Conservation (phyloP, 2,113 vertebrate species). For the Pteruthius melanotis region DNA sequence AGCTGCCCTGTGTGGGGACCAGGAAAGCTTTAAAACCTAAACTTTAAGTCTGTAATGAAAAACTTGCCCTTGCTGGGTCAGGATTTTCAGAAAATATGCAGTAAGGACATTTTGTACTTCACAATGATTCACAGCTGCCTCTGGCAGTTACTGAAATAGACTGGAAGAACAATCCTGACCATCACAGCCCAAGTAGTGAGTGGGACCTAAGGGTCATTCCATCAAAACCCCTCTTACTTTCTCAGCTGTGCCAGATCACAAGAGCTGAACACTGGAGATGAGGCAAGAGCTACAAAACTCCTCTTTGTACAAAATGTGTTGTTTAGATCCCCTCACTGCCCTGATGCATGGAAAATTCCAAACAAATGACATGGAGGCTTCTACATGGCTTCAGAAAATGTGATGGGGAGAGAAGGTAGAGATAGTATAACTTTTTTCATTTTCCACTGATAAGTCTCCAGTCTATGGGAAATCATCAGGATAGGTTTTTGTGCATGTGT, state of each 20-base stretch:
- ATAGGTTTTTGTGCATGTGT: not conserved
- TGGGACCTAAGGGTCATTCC: not conserved
- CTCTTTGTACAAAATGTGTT: not conserved
- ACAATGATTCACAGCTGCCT: not conserved
- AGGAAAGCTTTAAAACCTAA: not conserved
- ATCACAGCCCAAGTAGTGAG: not conserved
- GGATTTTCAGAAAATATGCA: not conserved
- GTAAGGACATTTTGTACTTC: not conserved
- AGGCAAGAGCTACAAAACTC: not conserved
- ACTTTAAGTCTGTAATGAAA: not conserved
- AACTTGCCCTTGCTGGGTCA: not conserved
- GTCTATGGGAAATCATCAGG: not conserved
- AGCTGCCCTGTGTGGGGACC: not conserved
- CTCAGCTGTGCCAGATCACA: not conserved
- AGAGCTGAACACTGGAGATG: not conserved
- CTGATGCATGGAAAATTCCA: fast-evolving
- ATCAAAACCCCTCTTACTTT: not conserved
- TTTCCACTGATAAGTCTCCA: not conserved
- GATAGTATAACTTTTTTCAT: not conserved
- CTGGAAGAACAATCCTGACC: not conserved
- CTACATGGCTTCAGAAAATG: not conserved
- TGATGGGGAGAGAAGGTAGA: not conserved
- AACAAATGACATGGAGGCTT: not conserved
- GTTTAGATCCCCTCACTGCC: not conserved
- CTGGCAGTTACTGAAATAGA: not conserved